Evolutionary conservation across 2,797 vertebrate genomes (phyloP).

Genomic region (Malurus splendens): DNA sequence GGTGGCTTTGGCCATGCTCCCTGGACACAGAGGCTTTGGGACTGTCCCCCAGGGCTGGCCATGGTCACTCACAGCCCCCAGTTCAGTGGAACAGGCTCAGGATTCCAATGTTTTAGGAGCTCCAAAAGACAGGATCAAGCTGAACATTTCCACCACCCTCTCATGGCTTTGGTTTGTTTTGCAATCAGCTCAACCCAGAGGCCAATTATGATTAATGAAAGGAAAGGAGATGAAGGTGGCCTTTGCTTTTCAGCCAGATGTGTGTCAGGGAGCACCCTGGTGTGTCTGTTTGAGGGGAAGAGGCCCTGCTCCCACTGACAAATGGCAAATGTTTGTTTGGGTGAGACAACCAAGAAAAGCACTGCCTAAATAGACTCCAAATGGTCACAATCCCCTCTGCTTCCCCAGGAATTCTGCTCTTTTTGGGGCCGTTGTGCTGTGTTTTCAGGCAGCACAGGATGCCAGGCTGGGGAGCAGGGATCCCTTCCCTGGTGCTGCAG

Average conservation of each 20-base stretch:
- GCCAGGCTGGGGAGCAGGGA: not conserved
- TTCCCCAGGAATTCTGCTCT: not conserved
- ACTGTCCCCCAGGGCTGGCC: not conserved
- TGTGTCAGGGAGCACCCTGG: conserved; percentile 22
- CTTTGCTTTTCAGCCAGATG: conserved; percentile 51
- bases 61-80: conserved; percentile 2
- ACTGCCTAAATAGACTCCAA: not conserved
- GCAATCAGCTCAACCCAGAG: conserved; percentile 24
- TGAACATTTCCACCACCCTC: conserved; percentile 22
- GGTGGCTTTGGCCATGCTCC: not conserved
- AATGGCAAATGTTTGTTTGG: not conserved
- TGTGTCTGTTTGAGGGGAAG: not conserved
- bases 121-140: not conserved
- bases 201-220: conserved; percentile 46
- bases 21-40: not conserved
- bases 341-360: not conserved
- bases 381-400: not conserved
- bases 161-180: conserved; percentile 16
- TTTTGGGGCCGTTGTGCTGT: rapidly evolving
- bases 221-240: conserved; percentile 1
- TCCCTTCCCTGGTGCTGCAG: not conserved
- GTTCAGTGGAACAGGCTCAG: not conserved
- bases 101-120: not conserved
- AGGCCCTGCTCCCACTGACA: not conserved
- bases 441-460: not conserved